Evolutionary conservation across 2,797 vertebrate genomes (phyloP).

Genomic region (Gambusia yucatana): DNA sequence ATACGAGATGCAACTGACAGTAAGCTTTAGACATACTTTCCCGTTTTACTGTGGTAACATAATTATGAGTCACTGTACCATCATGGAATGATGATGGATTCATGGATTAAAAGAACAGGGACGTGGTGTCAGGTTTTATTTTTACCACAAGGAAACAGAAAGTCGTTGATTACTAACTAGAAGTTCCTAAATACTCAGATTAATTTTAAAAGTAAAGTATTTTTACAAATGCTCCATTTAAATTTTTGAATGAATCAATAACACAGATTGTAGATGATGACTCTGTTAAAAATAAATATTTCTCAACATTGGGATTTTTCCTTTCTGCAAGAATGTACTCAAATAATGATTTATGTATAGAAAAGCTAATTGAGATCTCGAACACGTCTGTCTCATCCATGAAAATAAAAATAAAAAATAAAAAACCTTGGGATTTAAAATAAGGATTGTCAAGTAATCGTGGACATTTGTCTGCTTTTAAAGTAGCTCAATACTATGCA

Average conservation of each 20-base stretch:
- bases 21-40: neutral
- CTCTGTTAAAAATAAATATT: neutral
- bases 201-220: neutral
- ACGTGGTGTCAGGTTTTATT: neutral
- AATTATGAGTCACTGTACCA: neutral
- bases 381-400: neutral
- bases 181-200: neutral
- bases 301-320: neutral
- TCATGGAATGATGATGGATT: neutral
- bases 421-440: neutral
- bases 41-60: neutral
- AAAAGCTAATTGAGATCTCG: neutral
- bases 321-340: neutral
- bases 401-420: neutral
- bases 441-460: neutral
- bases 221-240: neutral
- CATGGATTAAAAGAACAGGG: neutral
- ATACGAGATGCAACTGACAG: neutral
- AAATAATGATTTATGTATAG: neutral
- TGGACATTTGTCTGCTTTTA: neutral
- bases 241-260: neutral
- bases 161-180: neutral
- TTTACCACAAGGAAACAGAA: neutral
- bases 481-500: neutral
- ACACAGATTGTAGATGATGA: neutral